Evolutionary conservation across 2,797 vertebrate species (phyloP), one percentile per base, ranked within the genome.

Genomic region (Hippoglossus hippoglossus): DNA sequence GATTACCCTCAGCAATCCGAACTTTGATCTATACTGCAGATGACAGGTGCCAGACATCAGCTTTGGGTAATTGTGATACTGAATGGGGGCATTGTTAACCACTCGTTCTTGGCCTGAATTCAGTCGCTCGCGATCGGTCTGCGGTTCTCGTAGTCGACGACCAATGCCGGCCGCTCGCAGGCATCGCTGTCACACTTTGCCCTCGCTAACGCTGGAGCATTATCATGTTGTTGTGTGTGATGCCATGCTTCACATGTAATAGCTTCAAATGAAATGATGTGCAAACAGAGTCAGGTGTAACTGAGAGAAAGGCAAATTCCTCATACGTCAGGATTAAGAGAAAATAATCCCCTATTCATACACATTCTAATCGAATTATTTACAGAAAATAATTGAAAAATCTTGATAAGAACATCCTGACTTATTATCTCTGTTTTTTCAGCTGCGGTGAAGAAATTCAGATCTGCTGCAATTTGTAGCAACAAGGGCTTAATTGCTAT

Each of bases 31-130:
- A 84, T 78, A 88, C 81, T 59, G 75, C 69, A 75, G 79, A 87
- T 89, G 91, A 90, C 93, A 92, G 90, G 87, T 89, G 90, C 86
- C 89, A 93, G 92, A 87, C 89, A 84, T 91, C 87, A 87, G 86
- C 80, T 88, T 75, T 86, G 86, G 88, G 88, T 93, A 92, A 93
- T 91, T 87, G 88, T 86, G 73, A 80, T 82, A 52, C 74, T 90
- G 88, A 89, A 87, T 81, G 50, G 71, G 77, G 75, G 58, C 66
- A 63, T 80, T 77, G 69, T 88, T 91, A 85, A 90, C 90, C 82
- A 76, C 78, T 71, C 54, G 73, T 46, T 79, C 68, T 73, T 63
- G 65, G 76, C 71, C 49, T 50, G 74, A 61, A 63, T 76, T 83
- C 66, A 63, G 55, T 68, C 44, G 52, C 71, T 73, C 67, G 50